Evolutionary conservation across 2,888 invertebrate species (phyloP), one percentile per base, ranked within the genome.

Genomic region (Temnothorax unifasciatus): DNA sequence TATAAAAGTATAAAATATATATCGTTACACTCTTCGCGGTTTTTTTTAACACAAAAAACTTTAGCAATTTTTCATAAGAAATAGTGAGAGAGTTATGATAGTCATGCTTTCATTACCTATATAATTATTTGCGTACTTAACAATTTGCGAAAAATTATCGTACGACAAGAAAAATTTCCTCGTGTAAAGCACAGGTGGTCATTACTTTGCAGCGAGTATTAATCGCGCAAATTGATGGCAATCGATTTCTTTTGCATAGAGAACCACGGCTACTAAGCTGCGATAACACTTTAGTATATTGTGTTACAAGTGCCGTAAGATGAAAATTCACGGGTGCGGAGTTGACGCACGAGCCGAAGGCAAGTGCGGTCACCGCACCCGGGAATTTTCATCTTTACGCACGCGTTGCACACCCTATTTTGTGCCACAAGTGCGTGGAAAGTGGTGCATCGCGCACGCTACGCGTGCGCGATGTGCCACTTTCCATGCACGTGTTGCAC

Each of bases 1-100:
- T 29, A 44, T n/a, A 15, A 61, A 59, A 61, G 15, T 61, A n/a
- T 38, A 34, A 1, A 75, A 75, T 75, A 50, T 75, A 50, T 63
- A 63, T 75, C 8, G 34, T 18, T 59, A 34, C 34, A 13, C 2
- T 15, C 34, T 38, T 13, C 18, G 15, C 59, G 15, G 3, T 4
- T 61, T 61, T 75, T 75, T 50, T 11, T 34, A 34, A 34, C 0
- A 34, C 29, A 34, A 34, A 34, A 34, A 34, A 34, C 34, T 9
- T 18, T 57, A 38, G 41, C 41, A 18, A 47, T 74, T 44, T 74
- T 47, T 74, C n/a, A 73, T 9, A 54, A 54, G 13, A 13, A 34
- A 34, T 50, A 52, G 6, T 18, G 25, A 25, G 25, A 25, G 11
- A 73, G 11, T 3, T 18, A 59, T 15, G 3, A 47, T n/a, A 13